These are phyloP conservation scores for Platycheirus albimanus DNA, from an alignment of 2,888 invertebrate genomes.

Conservation along the genomic window DNA sequence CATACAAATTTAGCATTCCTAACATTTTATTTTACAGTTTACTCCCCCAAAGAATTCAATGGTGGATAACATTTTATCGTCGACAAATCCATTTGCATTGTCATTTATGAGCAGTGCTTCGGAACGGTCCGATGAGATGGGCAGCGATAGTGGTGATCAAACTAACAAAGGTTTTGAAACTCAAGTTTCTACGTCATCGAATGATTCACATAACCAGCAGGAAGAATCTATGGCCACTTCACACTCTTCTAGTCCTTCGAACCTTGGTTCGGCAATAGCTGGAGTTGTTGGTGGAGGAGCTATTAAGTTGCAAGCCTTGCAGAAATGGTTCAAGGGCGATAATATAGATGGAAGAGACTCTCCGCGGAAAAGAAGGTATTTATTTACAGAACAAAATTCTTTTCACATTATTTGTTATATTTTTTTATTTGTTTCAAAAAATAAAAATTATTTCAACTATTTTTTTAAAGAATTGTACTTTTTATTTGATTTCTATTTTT, in stretches of 20 bases:
- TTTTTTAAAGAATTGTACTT: no score
- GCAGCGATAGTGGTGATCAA: conserved; percentile 62
- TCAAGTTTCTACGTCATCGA: conserved; percentile 67
- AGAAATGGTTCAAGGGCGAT: conserved; percentile 83
- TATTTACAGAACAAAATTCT: no score
- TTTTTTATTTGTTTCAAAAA: neutral
- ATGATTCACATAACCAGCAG: conserved; percentile 72
- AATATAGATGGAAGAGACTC: conserved; percentile 77
- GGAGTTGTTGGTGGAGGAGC: conserved; percentile 83
- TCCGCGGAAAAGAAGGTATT: conserved; percentile 72
- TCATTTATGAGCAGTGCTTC: conserved; percentile 73
- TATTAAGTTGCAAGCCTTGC: conserved; percentile 82
- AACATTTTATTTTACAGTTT: conserved; percentile 53
- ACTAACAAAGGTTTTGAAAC: conserved; percentile 74
- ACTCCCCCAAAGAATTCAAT: conserved; percentile 76
- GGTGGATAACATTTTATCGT: conserved; percentile 75
- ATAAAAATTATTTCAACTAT: no score
- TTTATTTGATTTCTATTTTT: no score
- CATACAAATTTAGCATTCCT: neutral
- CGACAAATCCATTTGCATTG: conserved; percentile 80
- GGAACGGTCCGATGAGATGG: conserved; percentile 70
- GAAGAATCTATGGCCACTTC: conserved; percentile 66
- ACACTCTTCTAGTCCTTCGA: conserved; percentile 76
- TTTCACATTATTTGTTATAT: no score
- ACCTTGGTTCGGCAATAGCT: conserved; percentile 82